These are phyloP conservation scores for Hesperophylax magnus DNA, from an alignment of 1,140 invertebrate species.

Conservation along the genomic window DNA sequence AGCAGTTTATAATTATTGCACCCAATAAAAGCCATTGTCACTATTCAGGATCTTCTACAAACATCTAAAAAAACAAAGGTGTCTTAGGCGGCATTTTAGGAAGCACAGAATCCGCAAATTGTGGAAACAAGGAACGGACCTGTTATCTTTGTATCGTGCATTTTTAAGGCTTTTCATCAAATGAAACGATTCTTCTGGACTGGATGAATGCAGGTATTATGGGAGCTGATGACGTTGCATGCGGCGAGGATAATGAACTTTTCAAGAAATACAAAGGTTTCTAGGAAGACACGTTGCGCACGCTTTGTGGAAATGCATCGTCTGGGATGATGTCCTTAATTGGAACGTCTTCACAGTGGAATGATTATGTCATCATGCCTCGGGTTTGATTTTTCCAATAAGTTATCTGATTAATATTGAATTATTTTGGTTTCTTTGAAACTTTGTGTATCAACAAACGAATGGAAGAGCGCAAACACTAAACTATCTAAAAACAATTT, in stretches of 20 bases:
- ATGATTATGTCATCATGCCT: neutral
- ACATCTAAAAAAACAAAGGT: conserved; percentile 41
- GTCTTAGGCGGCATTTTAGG: conserved; percentile 36
- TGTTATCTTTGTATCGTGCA: neutral
- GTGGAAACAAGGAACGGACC: conserved; percentile 19
- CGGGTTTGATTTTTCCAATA: no score
- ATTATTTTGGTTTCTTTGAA: no score
- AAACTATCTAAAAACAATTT: no score
- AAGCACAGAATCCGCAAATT: conserved; percentile 46
- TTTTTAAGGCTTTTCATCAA: conserved; percentile 29
- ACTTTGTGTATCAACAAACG: no score
- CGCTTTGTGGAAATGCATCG: neutral
- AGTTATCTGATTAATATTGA: no score
- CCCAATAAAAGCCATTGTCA: conserved; percentile 44
- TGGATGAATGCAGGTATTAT: conserved; percentile 35
- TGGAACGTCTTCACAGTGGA: neutral
- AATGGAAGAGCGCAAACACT: no score
- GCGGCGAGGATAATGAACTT: conserved; percentile 48
- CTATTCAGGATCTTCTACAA: conserved; percentile 6
- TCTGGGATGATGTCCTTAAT: neutral
- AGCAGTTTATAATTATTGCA: conserved; percentile 51
- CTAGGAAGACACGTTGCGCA: conserved; percentile 36
- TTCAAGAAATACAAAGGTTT: conserved; percentile 46
- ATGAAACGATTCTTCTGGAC: conserved; percentile 42
- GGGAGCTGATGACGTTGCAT: conserved; percentile 42